phyloP scores from a whole-genome alignment of 2,113 vertebrate species.

The Monopterus albus region DNA sequence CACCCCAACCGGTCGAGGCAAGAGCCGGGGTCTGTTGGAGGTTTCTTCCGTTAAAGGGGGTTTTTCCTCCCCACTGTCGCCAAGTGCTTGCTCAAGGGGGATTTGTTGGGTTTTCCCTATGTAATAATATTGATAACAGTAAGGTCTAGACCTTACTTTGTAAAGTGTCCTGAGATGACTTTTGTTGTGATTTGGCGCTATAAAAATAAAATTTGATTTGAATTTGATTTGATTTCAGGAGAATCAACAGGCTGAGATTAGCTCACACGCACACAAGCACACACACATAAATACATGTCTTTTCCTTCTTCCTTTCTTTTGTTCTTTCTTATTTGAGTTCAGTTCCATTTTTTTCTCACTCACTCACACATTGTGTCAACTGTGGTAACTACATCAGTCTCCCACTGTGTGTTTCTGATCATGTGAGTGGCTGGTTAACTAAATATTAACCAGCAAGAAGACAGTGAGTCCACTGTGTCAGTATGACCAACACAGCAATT shows the following conservation, averaged over 20 bases:
- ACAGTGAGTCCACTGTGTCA: constrained; percentile 52
- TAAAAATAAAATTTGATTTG: too few relatives aligned
- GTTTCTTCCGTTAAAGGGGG: too few relatives aligned
- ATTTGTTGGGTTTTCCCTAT: too few relatives aligned
- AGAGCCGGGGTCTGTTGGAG: too few relatives aligned
- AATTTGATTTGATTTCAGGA: too few relatives aligned
- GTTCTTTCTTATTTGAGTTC: not conserved
- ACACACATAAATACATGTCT: not conserved
- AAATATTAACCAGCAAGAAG: constrained; percentile 60
- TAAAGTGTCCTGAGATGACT: too few relatives aligned
- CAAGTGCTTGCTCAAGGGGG: too few relatives aligned
- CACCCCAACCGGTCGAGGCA: too few relatives aligned
- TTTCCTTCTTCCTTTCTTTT: not conserved
- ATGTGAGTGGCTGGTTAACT: constrained; percentile 40
- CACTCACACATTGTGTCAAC: not conserved
- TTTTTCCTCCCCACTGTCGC: too few relatives aligned
- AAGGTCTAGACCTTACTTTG: too few relatives aligned
- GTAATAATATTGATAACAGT: too few relatives aligned
- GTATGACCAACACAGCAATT: constrained; percentile 24
- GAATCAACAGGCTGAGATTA: constrained; percentile 3
- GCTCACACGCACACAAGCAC: not conserved
- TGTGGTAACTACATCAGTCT: constrained; percentile 18
- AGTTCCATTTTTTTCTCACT: not conserved
- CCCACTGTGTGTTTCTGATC: constrained; percentile 31
- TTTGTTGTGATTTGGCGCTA: too few relatives aligned